Percentiles rank a stretch among this genome's conserved stretches.
Evolutionary conservation across 1,140 invertebrate species (phyloP).

Genomic region (Palaemon carinicauda): DNA sequence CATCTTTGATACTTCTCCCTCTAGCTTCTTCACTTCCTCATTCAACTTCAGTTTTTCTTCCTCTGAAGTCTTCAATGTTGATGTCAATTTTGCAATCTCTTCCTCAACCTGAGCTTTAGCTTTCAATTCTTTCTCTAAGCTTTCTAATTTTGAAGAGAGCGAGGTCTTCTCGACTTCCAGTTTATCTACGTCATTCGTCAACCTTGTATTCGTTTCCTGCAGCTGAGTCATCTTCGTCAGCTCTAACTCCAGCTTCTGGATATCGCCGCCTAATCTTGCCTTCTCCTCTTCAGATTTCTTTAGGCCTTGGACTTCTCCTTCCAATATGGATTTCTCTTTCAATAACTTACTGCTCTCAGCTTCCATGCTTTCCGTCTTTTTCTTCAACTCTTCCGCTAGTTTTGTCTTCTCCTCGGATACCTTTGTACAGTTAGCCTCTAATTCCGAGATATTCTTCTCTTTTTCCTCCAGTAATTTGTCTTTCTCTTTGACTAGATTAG

Average conservation of each 20-base stretch:
- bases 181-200: conserved; percentile 17
- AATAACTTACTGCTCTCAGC: background rate
- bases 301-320: conserved; percentile 56
- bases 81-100: conserved; percentile 25
- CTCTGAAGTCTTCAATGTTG: background rate
- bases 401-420: conserved; percentile 63
- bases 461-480: conserved; percentile 20
- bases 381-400: conserved; percentile 6
- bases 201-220: conserved; percentile 20
- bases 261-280: conserved; percentile 26
- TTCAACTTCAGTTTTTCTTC: conserved; percentile 34
- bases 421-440: conserved; percentile 61
- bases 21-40: conserved; percentile 23
- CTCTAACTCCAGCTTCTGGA: conserved; percentile 40
- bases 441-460: conserved; percentile 59
- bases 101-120: conserved; percentile 24
- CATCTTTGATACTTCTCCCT: background rate
- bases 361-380: conserved; percentile 14
- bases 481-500: conserved; percentile 45
- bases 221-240: conserved; percentile 38
- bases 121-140: conserved; percentile 10
- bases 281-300: conserved; percentile 41
- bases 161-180: background rate
- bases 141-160: background rate
- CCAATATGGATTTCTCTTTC: conserved; percentile 11